Conservation (phyloP, 2,888 invertebrate genomes). For the Lepidochitona cinerea region DNA sequence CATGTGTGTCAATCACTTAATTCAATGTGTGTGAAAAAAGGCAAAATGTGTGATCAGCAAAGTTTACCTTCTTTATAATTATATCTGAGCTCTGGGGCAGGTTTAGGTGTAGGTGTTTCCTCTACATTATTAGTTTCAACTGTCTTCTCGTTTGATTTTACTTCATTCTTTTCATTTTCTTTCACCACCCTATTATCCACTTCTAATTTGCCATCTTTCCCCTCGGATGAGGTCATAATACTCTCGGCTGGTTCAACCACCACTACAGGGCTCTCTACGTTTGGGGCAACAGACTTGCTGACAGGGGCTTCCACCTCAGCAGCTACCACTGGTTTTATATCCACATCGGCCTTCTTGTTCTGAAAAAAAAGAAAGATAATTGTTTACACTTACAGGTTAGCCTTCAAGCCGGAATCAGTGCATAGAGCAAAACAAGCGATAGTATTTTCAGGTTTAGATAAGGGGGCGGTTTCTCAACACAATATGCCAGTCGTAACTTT, state of each 20-base stretch:
- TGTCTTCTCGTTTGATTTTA: constrained; percentile 20
- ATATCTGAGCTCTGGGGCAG: constrained; percentile 34
- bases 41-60: no score
- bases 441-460: no score
- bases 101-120: neutral
- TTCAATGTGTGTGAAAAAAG: no score
- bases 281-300: neutral
- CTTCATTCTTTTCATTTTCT: constrained; percentile 37
- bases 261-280: neutral
- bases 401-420: no score
- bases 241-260: no score
- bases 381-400: no score
- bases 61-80: constrained; percentile 52
- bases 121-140: constrained; percentile 10
- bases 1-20: no score
- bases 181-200: constrained; percentile 19
- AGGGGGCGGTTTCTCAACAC: no score
- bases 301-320: neutral
- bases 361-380: neutral
- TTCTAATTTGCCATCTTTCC: constrained; percentile 14
- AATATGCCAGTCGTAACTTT: no score
- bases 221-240: neutral
- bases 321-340: no score
- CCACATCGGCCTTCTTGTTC: neutral
- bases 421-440: no score